These are phyloP conservation scores for Isichthys henryi DNA, from an alignment of 2,113 vertebrate genomes.

Conservation along the genomic window DNA sequence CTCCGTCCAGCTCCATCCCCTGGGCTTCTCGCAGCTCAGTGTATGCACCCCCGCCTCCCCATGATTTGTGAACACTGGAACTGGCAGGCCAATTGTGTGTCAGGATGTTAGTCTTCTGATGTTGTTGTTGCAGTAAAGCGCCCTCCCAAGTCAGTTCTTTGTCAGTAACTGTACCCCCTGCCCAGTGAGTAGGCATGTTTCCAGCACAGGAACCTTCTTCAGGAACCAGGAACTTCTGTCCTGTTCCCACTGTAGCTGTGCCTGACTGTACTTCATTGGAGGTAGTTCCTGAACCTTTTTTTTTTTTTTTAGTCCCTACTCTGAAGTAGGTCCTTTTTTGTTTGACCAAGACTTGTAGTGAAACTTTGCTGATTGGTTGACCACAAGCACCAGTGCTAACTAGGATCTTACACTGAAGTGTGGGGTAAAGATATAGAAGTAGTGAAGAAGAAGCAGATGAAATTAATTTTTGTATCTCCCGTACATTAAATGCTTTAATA, in stretches of 20 bases:
- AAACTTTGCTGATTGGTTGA: neutral
- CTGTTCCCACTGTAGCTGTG: neutral
- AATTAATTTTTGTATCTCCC: neutral
- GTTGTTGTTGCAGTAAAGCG: neutral
- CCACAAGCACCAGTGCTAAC: neutral
- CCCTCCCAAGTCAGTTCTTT: neutral
- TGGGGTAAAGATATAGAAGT: neutral
- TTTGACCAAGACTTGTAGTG: neutral
- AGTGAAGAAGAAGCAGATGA: neutral
- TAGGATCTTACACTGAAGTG: neutral
- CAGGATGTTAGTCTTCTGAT: conserved; percentile 21
- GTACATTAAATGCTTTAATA: neutral
- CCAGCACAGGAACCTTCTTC: neutral
- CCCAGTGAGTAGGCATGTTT: neutral
- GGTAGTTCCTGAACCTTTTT: neutral
- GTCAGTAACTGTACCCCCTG: neutral
- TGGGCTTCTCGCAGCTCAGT: conserved; percentile 11
- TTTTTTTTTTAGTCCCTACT: neutral
- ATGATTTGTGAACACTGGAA: conserved; percentile 7
- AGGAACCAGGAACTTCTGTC: neutral
- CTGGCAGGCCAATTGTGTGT: conserved; percentile 13
- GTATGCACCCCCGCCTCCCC: neutral
- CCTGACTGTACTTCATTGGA: neutral
- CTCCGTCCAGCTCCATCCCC: neutral
- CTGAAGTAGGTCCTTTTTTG: neutral